Evolutionary conservation across 2,797 vertebrate species (phyloP).

Genomic region (Moxostoma hubbsi): DNA sequence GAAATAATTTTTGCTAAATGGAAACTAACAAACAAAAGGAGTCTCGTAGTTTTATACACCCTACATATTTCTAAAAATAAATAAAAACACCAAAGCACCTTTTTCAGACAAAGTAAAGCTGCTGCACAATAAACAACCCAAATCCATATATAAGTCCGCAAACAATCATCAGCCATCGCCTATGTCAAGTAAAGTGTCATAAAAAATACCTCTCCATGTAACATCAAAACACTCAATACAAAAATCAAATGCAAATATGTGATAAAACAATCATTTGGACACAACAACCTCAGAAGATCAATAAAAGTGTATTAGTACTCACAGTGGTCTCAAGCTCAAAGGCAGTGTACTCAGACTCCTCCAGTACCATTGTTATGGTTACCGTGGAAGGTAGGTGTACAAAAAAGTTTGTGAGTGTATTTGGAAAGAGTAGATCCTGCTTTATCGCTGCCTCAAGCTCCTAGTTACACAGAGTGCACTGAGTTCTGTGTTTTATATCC

Average conservation of each 20-base stretch:
- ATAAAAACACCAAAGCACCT: not conserved
- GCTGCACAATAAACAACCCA: not conserved
- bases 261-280: not conserved
- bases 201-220: not conserved
- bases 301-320: constrained; percentile 63
- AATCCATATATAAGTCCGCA: not conserved
- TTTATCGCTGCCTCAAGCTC: constrained; percentile 1
- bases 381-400: not conserved
- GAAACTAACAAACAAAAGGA: too few species aligned
- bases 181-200: not conserved
- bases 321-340: constrained; percentile 73
- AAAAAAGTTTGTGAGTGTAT: not conserved
- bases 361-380: constrained; percentile 72
- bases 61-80: too few species aligned
- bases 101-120: not conserved
- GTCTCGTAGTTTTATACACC: too few species aligned
- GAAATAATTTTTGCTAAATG: too few species aligned
- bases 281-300: not conserved
- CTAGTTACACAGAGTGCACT: constrained; percentile 20
- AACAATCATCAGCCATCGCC: not conserved
- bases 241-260: not conserved
- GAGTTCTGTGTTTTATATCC: constrained; percentile 57
- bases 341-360: constrained; percentile 70
- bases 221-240: not conserved
- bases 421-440: constrained; percentile 1